Base-by-base conservation (phyloP, 2,113 vertebrate genomes). In the Peucedramus taeniatus region DNA sequence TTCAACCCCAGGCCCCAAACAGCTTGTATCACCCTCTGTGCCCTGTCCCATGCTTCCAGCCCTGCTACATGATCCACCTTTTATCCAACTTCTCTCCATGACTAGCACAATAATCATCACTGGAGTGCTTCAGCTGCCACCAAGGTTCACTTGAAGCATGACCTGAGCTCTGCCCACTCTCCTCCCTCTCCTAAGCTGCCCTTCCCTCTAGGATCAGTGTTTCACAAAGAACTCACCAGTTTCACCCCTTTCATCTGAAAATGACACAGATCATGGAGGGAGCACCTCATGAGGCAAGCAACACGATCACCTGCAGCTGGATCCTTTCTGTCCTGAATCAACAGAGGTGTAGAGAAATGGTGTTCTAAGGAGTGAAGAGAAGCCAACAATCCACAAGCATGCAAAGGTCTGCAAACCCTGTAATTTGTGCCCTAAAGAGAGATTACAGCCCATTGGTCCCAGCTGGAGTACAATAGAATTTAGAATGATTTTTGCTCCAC, bases 21-120 rank as follows among this genome's bases (percentile, higher is more conserved):
- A 1, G 21, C 7, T 72, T 0, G 0, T n/a, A 42, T 39, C 2
- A 2, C 5, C 7, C 13, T 10, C 24, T 2, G 0, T 39, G 40
- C 33, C 37, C 65, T 71, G 21, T 6, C 9, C 53, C 4, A 4
- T 3, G 2, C 50, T 91, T 82, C 66, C 53, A 92, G n/a, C 31
- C 35, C n/a, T 39, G 19, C 45, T 45, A 75, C 72, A 49, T 16
- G 31, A 87, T 65, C 37, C 12, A 60, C 23, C 19, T 74, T 49
- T 83, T n/a, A 71, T 45, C 40, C n/a, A 30, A 1, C 40, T 75
- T 68, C 56, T 65, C 40, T 86, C 35, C 4, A 7, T 27, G 31
- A 42, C 35, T 54, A 83, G 35, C 7, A 64, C 53, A 40, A 39
- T 60, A 53, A 79, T 56, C 6, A 21, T 68, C 39, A 82, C 57